phyloP scores from a whole-genome alignment of 2,888 invertebrate species.

The Fabriciana adippe region DNA sequence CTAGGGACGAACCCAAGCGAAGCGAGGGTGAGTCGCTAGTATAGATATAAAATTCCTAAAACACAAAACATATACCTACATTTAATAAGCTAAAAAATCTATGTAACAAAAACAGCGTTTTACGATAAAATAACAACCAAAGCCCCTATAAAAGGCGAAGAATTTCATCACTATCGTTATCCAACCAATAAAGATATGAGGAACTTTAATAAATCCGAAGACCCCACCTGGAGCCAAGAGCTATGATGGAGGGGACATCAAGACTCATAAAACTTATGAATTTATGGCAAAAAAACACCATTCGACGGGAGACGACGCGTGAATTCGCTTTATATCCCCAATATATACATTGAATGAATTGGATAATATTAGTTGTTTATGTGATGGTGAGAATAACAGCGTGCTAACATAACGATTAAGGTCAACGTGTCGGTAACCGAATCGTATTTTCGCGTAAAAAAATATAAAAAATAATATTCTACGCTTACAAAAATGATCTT shows the following conservation, averaged over 20 bases:
- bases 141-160: conserved; percentile 14
- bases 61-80: too few relatives aligned
- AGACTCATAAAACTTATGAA: conserved; percentile 55
- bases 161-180: conserved; percentile 31
- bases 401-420: conserved; percentile 6
- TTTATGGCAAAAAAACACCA: conserved; percentile 65
- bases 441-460: background rate
- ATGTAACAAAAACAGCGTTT: background rate
- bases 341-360: conserved; percentile 21
- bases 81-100: too few relatives aligned
- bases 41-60: too few relatives aligned
- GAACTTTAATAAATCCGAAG: conserved; percentile 31
- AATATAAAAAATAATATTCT: background rate
- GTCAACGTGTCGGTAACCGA: background rate
- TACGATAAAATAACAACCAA: background rate
- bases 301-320: conserved; percentile 42
- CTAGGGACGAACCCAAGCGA: too few relatives aligned
- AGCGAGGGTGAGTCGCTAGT: too few relatives aligned
- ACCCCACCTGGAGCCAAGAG: conserved; percentile 53
- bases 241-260: conserved; percentile 52
- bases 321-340: conserved; percentile 20
- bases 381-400: conserved; percentile 10
- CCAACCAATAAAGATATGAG: conserved; percentile 18
- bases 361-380: conserved; percentile 21
- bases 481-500: too few relatives aligned